A percentile compares a stretch with the other conserved stretches of the same genome.
phyloP scores from a whole-genome alignment of 2,797 vertebrate genomes.

The Onychomys arenicola region DNA sequence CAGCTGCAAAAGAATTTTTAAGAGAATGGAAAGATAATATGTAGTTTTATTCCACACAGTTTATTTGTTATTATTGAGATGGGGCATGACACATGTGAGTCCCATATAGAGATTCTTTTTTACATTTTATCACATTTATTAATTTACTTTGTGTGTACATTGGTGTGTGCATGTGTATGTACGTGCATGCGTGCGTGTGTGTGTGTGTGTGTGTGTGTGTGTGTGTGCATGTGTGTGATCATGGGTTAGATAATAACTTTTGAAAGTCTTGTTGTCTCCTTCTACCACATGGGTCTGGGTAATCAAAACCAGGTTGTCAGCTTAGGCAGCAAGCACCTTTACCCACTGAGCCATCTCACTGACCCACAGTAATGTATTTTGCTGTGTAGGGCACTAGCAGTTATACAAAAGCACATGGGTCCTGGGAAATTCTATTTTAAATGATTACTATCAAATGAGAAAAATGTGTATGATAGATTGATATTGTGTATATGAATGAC shows the following conservation, averaged over 20 bases:
- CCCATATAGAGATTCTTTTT: neutral
- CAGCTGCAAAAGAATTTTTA: neutral
- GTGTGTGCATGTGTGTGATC: too few species aligned
- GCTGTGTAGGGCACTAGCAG: neutral
- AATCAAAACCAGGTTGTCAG: neutral
- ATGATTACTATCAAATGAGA: neutral
- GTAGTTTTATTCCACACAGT: neutral
- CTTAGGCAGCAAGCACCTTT: neutral
- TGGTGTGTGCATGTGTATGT: too few species aligned
- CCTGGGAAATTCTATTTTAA: conserved; percentile 27
- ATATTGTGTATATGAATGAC: neutral
- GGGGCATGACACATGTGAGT: neutral
- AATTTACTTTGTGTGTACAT: neutral
- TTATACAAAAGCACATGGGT: conserved; percentile 29
- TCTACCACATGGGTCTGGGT: too few species aligned
- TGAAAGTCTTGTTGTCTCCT: neutral
- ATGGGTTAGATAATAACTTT: neutral
- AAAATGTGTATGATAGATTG: neutral
- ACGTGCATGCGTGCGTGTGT: too few species aligned
- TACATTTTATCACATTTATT: neutral
- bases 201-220: too few species aligned
- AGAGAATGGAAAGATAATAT: conserved; percentile 14
- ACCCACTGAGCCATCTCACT: neutral
- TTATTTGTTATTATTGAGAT: neutral
- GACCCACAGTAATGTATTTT: neutral